phyloP scores from a whole-genome alignment of 2,797 vertebrate genomes.

The Peromyscus eremicus region DNA sequence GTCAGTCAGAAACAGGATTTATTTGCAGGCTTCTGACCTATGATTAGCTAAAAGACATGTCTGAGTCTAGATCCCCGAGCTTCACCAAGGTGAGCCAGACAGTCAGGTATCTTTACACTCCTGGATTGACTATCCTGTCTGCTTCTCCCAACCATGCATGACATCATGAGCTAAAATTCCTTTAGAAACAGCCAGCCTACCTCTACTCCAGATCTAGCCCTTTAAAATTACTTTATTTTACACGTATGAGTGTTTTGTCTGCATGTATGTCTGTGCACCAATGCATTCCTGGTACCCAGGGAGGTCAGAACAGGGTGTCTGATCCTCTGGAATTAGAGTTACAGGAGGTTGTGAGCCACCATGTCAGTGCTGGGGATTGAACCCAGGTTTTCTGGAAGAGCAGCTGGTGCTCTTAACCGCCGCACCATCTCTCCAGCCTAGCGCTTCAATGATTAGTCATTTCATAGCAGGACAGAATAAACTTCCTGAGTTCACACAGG shows the following conservation, averaged over 20 bases:
- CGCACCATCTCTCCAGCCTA: background rate
- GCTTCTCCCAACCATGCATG: background rate
- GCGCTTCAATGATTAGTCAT: background rate
- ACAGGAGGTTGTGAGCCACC: background rate
- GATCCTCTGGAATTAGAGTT: background rate
- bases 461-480: background rate
- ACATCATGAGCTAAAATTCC: background rate
- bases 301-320: background rate
- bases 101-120: background rate
- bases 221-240: background rate
- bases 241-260: background rate
- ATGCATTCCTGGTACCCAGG: background rate
- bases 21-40: background rate
- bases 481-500: slow-evolving; percentile 33
- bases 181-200: background rate
- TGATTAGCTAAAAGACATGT: background rate
- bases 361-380: background rate
- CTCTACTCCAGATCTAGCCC: background rate
- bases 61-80: background rate
- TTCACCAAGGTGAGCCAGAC: background rate
- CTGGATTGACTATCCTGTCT: background rate
- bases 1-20: background rate
- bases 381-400: background rate
- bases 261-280: background rate
- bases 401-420: background rate